Evolutionary conservation across 2,888 invertebrate species (phyloP), one percentile per base, ranked within the genome.

Genomic region (Synergus gifuensis): DNA sequence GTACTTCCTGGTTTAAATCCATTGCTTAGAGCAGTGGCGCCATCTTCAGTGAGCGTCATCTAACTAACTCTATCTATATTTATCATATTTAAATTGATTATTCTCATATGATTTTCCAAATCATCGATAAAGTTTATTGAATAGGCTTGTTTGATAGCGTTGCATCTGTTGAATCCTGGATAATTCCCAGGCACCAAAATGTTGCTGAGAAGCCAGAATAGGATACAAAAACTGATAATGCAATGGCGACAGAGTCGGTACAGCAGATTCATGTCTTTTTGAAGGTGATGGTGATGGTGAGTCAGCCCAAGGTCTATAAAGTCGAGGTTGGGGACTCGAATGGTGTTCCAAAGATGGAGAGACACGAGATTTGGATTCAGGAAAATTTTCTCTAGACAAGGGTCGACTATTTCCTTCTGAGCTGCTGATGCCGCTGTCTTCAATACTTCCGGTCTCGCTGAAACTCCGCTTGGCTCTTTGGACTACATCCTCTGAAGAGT

Each of bases 231-330:
- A 60, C 2, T 79, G 80, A 58, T 83, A 80, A 42, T 81, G 82
- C 11, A 76, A 80, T 2, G 64, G 69, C n/a, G 81, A 77, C 40
- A 76, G 62, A n/a, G 42, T 79, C 9, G 64, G 63, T 36, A 69
- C 14, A 16, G 11, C 11, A 63, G 63, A n/a, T 64, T 85, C 83
- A 80, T 85, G 82, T 78, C 85, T 79, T 60, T 82, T 79, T 82
- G 86, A 79, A 84, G 87, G 73, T 9, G 40, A 79, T 69, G 87
- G 73, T 0, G 73, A 82, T 79, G 84, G 85, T 80, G 88, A 79
- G 67, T 90, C 90, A 76, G 83, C 79, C 87, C 90, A 89, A 42
- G 89, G 90, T 84, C 91, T 88, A 85, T 91, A 86, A 8, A 91
- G 82, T 54, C 85, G 84, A 0, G 85, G 85, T 63, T 76, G 73